Evolutionary conservation across 2,113 vertebrate species (phyloP), one percentile per base, ranked within the genome.

Genomic region (Epinephelus cyanopodus): DNA sequence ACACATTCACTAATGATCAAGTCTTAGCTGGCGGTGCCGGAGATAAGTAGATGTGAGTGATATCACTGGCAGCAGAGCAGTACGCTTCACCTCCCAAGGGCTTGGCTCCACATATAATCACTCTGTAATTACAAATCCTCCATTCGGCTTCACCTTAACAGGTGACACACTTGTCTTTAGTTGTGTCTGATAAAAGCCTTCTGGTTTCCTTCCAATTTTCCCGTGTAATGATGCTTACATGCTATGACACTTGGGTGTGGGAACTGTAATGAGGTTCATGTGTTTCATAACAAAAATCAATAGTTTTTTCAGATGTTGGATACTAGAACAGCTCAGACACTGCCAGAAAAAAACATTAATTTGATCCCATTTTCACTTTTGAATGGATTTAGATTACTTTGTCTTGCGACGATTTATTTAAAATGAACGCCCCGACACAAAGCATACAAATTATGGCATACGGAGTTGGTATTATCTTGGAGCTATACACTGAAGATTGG

Each of bases 1-100:
- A 83, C 79, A 87, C 74, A 77, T 86, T 89, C 66, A 74, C 83
- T 88, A 91, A 93, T 91, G 86, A 92, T 89, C 86, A 61, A 63
- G 79, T 84, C 88, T 87, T 88, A 45, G 83, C 75, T 83, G 74
- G 65, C 47, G 14, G 86, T 52, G 79, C 50, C 68, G 58, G 10
- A 86, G 78, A 90, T 88, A 86, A 84, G 78, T 39, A 87, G 79
- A 87, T 77, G 81, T 80, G 88, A 91, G 77, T 47, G 82, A 92
- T 92, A 88, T 62, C 83, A 14, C 47, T 68, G 63, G 73, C 77
- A 83, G 74, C 12, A 3, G 13, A 75, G 75, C 50, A 63, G 83
- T 68, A 76, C 23, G 19, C 85, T 85, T 72, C 74, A 74, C 68
- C 74, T 87, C 84, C 81, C 74, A 73, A 63, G 79, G 85, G 86